These are phyloP conservation scores for Brachirus orientalis DNA, from an alignment of 2,113 vertebrate species.

Conservation along the genomic window DNA sequence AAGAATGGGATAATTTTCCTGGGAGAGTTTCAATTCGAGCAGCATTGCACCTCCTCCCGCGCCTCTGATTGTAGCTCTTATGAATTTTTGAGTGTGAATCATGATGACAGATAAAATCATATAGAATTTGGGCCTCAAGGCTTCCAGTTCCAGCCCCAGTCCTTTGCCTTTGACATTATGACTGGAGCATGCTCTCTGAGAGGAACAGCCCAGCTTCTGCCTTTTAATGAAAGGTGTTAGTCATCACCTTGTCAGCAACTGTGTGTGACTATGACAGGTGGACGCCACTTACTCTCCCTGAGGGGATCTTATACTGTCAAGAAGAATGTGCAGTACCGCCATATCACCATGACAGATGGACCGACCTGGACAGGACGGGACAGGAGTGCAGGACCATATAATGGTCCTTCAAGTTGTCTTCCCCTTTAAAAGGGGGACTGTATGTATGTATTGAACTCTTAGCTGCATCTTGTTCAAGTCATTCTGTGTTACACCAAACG, in stretches of 20 bases:
- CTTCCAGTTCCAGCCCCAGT: slow-evolving; percentile 10
- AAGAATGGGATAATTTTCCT: slow-evolving; percentile 9
- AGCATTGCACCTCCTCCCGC: background rate
- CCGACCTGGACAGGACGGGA: slow-evolving; percentile 59
- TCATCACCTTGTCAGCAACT: slow-evolving; percentile 79
- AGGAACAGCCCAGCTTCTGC: slow-evolving; percentile 53
- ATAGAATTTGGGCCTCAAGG: slow-evolving; percentile 20
- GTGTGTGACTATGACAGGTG: slow-evolving; percentile 68
- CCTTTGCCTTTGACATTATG: slow-evolving; percentile 55
- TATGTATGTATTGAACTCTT: slow-evolving; percentile 52
- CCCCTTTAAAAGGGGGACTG: slow-evolving; percentile 25
- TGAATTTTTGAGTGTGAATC: slow-evolving; percentile 40
- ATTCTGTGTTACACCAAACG: slow-evolving; percentile 61
- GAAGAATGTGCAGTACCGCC: slow-evolving; percentile 65
- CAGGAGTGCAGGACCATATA: slow-evolving; percentile 39
- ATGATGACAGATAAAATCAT: slow-evolving; percentile 40
- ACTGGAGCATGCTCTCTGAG: slow-evolving; percentile 46
- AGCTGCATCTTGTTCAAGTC: slow-evolving; percentile 29
- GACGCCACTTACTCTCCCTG: slow-evolving; percentile 70
- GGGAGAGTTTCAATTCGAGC: slow-evolving; percentile 6
- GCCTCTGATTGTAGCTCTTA: slow-evolving; percentile 11
- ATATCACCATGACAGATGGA: slow-evolving; percentile 64
- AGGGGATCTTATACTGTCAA: slow-evolving; percentile 59
- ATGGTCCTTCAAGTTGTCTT: slow-evolving; percentile 59
- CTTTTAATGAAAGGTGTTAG: slow-evolving; percentile 80